These are phyloP conservation scores for Python bivittatus DNA, from an alignment of 2,113 vertebrate genomes.

Conservation along the genomic window DNA sequence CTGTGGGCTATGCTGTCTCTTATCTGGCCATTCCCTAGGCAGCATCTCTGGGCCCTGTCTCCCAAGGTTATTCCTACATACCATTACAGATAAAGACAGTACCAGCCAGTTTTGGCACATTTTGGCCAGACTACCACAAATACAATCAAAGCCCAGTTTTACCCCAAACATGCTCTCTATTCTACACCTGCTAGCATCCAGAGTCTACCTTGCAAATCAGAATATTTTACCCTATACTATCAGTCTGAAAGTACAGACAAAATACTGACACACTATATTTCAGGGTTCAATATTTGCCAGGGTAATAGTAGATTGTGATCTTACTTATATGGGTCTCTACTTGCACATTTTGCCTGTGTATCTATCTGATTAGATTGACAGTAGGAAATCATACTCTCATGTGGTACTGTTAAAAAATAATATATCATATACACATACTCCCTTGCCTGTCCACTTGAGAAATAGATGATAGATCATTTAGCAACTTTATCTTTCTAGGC, in stretches of 20 bases:
- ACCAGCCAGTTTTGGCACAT: not conserved
- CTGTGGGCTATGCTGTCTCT: too few species aligned
- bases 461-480: slow-evolving; percentile 49
- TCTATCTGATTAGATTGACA: not conserved
- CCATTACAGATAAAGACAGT: not conserved
- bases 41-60: too few species aligned
- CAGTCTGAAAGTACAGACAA: not conserved
- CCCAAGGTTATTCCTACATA: too few species aligned
- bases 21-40: too few species aligned
- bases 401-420: not conserved
- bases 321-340: not conserved
- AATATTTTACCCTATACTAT: not conserved
- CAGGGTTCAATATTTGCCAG: not conserved
- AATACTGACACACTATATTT: not conserved
- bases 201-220: not conserved
- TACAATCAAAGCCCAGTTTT: not conserved
- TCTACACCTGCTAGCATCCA: not conserved
- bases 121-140: not conserved
- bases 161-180: not conserved
- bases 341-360: not conserved
- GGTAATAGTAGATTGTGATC: not conserved
- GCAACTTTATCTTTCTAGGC: slow-evolving; percentile 28
- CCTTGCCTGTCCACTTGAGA: not conserved
- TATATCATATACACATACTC: not conserved
- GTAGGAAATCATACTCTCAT: slow-evolving; percentile 1